Conservation (phyloP, 2,113 vertebrate genomes). For the Heterocephalus glaber region DNA sequence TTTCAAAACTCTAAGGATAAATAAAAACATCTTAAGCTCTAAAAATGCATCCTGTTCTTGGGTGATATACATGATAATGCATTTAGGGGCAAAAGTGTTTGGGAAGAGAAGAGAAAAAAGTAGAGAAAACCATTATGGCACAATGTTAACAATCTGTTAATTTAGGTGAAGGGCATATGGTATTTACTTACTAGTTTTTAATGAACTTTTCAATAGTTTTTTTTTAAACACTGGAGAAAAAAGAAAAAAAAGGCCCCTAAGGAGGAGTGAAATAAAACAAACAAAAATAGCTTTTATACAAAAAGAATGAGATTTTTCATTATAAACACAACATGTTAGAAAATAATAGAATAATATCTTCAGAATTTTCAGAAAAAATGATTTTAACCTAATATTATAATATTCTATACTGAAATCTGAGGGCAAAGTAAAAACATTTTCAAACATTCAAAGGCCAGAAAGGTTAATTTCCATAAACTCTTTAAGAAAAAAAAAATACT, state of each 20-base stretch:
- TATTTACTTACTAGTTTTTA: conserved; percentile 19
- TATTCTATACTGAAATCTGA: conserved; percentile 31
- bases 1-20: conserved; percentile 30
- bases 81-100: neutral
- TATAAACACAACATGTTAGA: conserved; percentile 20
- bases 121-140: neutral
- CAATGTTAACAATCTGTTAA: conserved; percentile 35
- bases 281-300: conserved; percentile 21
- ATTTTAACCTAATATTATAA: conserved; percentile 41
- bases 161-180: neutral
- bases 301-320: conserved; percentile 43
- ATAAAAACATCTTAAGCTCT: conserved; percentile 24
- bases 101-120: conserved; percentile 29
- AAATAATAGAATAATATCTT: conserved; percentile 43
- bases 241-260: neutral
- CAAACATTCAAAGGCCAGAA: conserved; percentile 29
- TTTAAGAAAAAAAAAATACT: conserved; percentile 1
- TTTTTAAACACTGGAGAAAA: neutral
- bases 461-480: conserved; percentile 14
- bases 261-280: conserved; percentile 20
- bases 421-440: conserved; percentile 52
- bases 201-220: neutral
- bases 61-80: neutral
- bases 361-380: neutral
- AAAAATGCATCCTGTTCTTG: neutral